Evolutionary conservation across 1,140 invertebrate species (phyloP), one percentile per base, ranked within the genome.

Genomic region (Babylonia areolata): DNA sequence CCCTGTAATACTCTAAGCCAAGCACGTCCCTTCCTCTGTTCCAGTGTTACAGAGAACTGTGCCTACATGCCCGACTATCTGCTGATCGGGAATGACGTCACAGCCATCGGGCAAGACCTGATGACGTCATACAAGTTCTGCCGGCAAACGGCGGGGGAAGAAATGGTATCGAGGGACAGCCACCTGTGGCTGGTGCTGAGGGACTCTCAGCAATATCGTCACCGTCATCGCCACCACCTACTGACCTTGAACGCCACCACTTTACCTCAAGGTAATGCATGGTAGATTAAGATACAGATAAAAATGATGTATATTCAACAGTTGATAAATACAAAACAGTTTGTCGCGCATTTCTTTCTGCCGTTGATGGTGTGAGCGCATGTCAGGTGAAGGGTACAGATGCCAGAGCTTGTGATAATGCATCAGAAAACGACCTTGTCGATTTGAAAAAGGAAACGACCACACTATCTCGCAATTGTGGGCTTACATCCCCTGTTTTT

Each of bases 41-140:
- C 39, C 37, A 75, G 31, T 54, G 17, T 3, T 39, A 6, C 3
- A 6, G 37, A 51, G n/a, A 31, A 42, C 0, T 20, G 42, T 12
- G 79, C 83, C 58, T 80, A 77, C 42, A 35, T 40, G 0, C 11
- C 20, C 11, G 79, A 86, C 35, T 90, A 87, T 42, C 37, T 89
- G 3, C 88, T 87, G 33, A 82, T 89, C n/a, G 88, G 88, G 31
- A 89, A 90, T 84, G 87, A 89, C 73, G n/a, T 54, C 33, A 81
- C 73, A 37, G 77, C 85, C 54, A 86, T 87, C 39, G 88, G 84
- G 9, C 37, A 69, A 35, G 86, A 85, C 20, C 78, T 81, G 33
- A 78, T 87, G 81, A 90, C 89, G 81, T 90, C 89, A 85, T 90
- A 90, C 69, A 87, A 87, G 86, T 88, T 85, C 69, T 88, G 87